These are phyloP conservation scores for Pao palembangensis DNA, from an alignment of 2,113 vertebrate species.

Conservation along the genomic window DNA sequence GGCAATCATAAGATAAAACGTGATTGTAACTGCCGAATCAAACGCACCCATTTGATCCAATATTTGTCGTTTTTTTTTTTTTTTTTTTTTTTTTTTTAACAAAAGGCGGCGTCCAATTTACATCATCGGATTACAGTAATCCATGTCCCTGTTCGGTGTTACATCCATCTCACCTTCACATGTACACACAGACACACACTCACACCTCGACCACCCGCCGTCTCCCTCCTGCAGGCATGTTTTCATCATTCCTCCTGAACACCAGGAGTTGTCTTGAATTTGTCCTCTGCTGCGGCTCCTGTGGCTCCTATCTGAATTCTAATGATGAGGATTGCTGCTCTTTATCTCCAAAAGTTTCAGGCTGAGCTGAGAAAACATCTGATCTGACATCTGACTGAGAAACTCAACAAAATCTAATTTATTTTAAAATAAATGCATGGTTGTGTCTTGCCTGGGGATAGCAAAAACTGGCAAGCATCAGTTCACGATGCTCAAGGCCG, in stretches of 20 bases:
- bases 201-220: conserved; percentile 34
- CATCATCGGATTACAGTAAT: conserved; percentile 32
- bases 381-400: conserved; percentile 49
- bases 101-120: conserved; percentile 29
- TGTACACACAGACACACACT: conserved; percentile 10
- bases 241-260: conserved; percentile 50
- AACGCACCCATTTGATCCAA: conserved; percentile 36
- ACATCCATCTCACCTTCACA: conserved; percentile 26
- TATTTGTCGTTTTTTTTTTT: conserved; percentile 23
- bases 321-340: conserved; percentile 44
- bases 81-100: conserved; percentile 1
- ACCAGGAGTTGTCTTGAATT: conserved; percentile 52
- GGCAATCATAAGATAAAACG: conserved; percentile 11
- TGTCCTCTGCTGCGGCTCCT: conserved; percentile 22
- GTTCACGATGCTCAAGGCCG: too few relatives aligned
- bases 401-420: conserved; percentile 18
- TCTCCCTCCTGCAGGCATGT: conserved; percentile 46
- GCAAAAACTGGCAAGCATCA: too few relatives aligned
- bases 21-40: conserved; percentile 12
- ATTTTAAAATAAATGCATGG: conserved; percentile 32
- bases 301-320: conserved; percentile 41
- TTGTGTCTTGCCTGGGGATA: neutral
- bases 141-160: conserved; percentile 17
- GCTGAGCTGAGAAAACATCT: conserved; percentile 31
- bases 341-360: conserved; percentile 51